These are phyloP conservation scores for Trachurus trachurus DNA, from an alignment of 2,797 vertebrate species.

Conservation along the genomic window DNA sequence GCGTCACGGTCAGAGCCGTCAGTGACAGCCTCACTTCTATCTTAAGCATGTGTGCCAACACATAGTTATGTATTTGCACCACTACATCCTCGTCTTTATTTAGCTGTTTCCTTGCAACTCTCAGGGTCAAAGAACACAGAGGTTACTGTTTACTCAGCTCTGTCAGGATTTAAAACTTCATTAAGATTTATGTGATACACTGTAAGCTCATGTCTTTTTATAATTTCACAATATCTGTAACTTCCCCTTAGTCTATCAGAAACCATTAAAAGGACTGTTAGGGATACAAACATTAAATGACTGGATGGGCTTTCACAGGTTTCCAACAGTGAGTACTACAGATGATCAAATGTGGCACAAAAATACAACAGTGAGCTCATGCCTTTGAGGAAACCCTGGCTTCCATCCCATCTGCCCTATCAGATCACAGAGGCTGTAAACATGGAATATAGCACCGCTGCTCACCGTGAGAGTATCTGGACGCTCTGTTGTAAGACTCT, in stretches of 20 bases:
- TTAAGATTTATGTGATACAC: slow-evolving; percentile 27
- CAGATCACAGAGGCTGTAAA: slow-evolving; percentile 37
- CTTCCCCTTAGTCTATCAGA: neutral
- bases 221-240: slow-evolving; percentile 2
- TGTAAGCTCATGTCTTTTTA: neutral
- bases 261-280: neutral
- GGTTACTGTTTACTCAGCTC: slow-evolving; percentile 34
- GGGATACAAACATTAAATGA: neutral
- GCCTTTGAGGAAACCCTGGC: slow-evolving; percentile 25
- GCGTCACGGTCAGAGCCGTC: slow-evolving; percentile 54
- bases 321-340: slow-evolving; percentile 27
- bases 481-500: slow-evolving; percentile 44
- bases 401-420: slow-evolving; percentile 12
- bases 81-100: slow-evolving; percentile 73
- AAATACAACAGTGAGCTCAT: slow-evolving; percentile 48
- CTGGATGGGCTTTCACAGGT: neutral
- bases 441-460: slow-evolving; percentile 37
- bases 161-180: slow-evolving; percentile 47
- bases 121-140: slow-evolving; percentile 41
- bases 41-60: slow-evolving; percentile 63
- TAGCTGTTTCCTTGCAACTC: slow-evolving; percentile 55
- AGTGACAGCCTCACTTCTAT: slow-evolving; percentile 63
- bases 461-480: slow-evolving; percentile 76
- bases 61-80: slow-evolving; percentile 79
- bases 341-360: slow-evolving; percentile 26